Base-by-base conservation (phyloP, 2,113 vertebrate genomes). In the Delphinapterus leucas region DNA sequence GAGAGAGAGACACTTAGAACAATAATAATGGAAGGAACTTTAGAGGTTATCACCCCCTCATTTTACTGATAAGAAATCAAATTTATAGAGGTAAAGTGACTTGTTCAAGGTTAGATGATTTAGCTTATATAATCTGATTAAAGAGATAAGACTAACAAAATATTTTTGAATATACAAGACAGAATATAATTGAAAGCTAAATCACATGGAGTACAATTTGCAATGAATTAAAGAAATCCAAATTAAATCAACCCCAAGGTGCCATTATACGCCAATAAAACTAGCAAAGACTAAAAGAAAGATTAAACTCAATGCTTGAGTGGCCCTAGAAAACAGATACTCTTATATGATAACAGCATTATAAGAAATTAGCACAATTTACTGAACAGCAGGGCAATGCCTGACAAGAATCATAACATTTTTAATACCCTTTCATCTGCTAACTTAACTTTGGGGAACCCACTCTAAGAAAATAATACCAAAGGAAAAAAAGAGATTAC, bases 161-260 rank as follows among this genome's bases (percentile, higher is more conserved):
- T 71, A 89, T 80, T 85, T 96, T 68, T 92, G 18, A 91, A 74
- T 18, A 5, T 91, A 71, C 14, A 88, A 95, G 26, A 91, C 33
- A 85, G 44, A 82, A 94, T 77, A 93, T 36, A 94, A 88, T 13
- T 55, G 33, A 97, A 92, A 92, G 5, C n/a, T 96, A 96, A 96
- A 89, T 68, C 13, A 81, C 15, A 93, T 74, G 25, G 23, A 55
- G 17, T 63, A 77, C 2, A 79, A 77, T 8, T 93, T 97, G 81
- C 61, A 88, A 44, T 47, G 17, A 87, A 88, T 80, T 86, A 77
- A 96, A 89, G 38, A 96, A 95, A 94, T 47, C 60, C 60, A 95
- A 96, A 88, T 90, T 80, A 96, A 93, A 93, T 93, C 85, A 84
- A 74, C n/a, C 25, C 36, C 18, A 96, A 81, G 18, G 20, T 87